phyloP scores from a whole-genome alignment of 1,140 invertebrate species.

The Archegozetes longisetosus region DNA sequence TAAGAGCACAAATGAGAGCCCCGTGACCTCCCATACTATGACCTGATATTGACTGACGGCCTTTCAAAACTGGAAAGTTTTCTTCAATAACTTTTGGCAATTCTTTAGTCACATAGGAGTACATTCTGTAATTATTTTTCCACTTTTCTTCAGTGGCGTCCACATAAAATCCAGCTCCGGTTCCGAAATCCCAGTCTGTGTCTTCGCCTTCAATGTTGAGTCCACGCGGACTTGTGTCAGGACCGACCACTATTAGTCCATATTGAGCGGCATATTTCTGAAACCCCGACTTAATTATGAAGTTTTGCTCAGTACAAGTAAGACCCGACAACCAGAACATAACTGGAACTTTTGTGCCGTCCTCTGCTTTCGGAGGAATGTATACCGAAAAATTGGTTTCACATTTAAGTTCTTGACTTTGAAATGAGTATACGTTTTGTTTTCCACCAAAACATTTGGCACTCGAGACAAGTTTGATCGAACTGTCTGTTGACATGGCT shows the following conservation, averaged over 20 bases:
- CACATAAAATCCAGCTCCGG: slow-evolving; percentile 87
- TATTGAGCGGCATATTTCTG: slow-evolving; percentile 70
- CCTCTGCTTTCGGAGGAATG: slow-evolving; percentile 56
- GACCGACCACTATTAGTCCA: slow-evolving; percentile 67
- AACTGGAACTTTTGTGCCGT: slow-evolving; percentile 46
- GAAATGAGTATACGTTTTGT: slow-evolving; percentile 69
- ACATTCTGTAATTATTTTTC: slow-evolving; percentile 91
- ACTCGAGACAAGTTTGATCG: slow-evolving; percentile 18
- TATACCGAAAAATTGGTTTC: slow-evolving; percentile 86
- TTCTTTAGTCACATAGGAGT: slow-evolving; percentile 83
- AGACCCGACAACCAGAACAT: slow-evolving; percentile 88
- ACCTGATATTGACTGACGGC: slow-evolving; percentile 17
- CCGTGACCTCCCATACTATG: slow-evolving; percentile 92
- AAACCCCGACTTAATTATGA: slow-evolving; percentile 83
- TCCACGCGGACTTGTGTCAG: slow-evolving; percentile 86
- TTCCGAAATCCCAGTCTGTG: slow-evolving; percentile 83
- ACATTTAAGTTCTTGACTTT: slow-evolving; percentile 57
- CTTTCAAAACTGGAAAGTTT: slow-evolving; percentile 17
- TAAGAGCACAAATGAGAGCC: slow-evolving; percentile 74
- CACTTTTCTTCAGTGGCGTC: slow-evolving; percentile 80
- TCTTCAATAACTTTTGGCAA: slow-evolving; percentile 18
- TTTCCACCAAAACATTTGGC: slow-evolving; percentile 59
- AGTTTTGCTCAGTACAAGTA: slow-evolving; percentile 90
- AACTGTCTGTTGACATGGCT: background rate
- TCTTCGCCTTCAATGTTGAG: slow-evolving; percentile 53